Conservation (phyloP, 2,888 invertebrate species). For the Campoletis raptor region DNA sequence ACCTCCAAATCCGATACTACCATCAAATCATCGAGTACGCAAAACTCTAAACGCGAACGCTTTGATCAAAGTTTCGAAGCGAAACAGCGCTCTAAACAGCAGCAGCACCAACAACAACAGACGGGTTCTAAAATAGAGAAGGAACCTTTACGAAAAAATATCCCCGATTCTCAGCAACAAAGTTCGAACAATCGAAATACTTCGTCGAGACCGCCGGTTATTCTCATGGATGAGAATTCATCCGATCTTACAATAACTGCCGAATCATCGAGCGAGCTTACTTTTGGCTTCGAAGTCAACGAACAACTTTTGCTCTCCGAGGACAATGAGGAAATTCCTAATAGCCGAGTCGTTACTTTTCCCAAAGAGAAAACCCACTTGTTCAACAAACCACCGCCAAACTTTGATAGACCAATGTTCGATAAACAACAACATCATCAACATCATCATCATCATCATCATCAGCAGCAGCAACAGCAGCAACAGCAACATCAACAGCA, state of each 20-base stretch:
- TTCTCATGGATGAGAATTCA: constrained; percentile 87
- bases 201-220: constrained; percentile 89
- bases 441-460: constrained; percentile 1
- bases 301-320: constrained; percentile 88
- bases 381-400: constrained; percentile 76
- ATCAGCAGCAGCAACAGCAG: constrained; percentile 34
- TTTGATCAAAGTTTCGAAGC: constrained; percentile 56
- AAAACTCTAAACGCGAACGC: constrained; percentile 67
- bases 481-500: constrained; percentile 63
- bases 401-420: constrained; percentile 77
- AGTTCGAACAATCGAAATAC: constrained; percentile 48
- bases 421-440: constrained; percentile 74
- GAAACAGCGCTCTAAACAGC: constrained; percentile 75
- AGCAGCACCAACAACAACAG: constrained; percentile 43
- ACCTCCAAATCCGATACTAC: constrained; percentile 67
- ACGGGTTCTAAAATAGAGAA: constrained; percentile 67
- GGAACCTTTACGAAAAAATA: constrained; percentile 70
- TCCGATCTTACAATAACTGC: constrained; percentile 80
- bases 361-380: constrained; percentile 71
- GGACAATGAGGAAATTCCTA: constrained; percentile 74
- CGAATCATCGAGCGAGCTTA: constrained; percentile 88
- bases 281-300: constrained; percentile 93
- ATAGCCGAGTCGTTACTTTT: constrained; percentile 70
- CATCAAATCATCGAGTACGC: constrained; percentile 60
- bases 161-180: constrained; percentile 65